These are phyloP conservation scores for Neodon shergylaensis DNA, from an alignment of 2,113 vertebrate genomes.

Conservation along the genomic window DNA sequence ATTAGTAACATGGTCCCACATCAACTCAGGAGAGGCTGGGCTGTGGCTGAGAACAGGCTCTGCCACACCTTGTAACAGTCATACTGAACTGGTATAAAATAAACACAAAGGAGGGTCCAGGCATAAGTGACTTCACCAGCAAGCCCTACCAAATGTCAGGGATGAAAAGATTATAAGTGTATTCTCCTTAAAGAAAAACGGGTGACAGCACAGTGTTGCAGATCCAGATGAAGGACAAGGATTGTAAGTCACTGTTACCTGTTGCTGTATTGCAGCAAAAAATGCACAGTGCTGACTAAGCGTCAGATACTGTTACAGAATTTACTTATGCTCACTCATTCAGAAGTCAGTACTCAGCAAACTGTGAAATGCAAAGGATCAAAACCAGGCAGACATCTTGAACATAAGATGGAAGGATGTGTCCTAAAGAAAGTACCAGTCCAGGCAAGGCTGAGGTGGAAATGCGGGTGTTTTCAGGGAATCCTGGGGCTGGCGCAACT, in stretches of 20 bases:
- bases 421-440: fast-evolving
- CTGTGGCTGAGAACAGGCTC: neutral
- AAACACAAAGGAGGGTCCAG: neutral
- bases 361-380: neutral
- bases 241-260: neutral
- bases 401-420: neutral
- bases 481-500: neutral
- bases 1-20: neutral
- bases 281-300: fast-evolving
- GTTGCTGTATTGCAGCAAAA: fast-evolving
- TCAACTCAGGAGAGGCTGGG: neutral
- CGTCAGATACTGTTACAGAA: neutral
- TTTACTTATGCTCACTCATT: neutral
- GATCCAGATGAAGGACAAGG: neutral
- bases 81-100: neutral
- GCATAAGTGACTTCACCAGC: neutral
- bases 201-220: fast-evolving
- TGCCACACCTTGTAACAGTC: no score
- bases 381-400: neutral
- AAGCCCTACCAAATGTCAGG: no score
- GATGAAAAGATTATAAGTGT: neutral
- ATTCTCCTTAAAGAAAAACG: neutral
- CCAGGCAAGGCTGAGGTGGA: neutral
- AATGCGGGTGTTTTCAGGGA: neutral
- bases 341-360: neutral